Conservation (phyloP, 2,113 vertebrate genomes). For the Aramus guarauna region DNA sequence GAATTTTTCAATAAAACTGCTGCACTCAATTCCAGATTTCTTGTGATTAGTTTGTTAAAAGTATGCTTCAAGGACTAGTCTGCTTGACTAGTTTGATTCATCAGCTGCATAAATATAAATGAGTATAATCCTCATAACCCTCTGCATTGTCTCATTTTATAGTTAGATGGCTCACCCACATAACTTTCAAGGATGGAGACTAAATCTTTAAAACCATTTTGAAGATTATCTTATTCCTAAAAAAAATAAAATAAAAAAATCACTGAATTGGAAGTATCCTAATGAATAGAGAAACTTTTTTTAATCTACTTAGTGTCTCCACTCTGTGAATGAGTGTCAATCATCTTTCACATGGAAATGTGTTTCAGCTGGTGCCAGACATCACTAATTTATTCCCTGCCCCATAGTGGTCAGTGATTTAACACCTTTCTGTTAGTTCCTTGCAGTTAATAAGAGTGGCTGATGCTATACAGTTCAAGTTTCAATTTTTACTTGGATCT, state of each 20-base stretch:
- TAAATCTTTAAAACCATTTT: background rate
- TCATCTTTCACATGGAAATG: background rate
- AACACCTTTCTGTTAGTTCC: background rate
- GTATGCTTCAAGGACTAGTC: background rate
- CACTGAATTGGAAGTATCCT: background rate
- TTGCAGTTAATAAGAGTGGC: background rate
- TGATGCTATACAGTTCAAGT: background rate
- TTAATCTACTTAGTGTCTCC: background rate
- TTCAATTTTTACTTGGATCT: background rate
- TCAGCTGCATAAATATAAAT: background rate
- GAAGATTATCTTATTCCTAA: background rate
- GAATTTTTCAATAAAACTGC: conserved; percentile 94
- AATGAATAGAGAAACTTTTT: background rate
- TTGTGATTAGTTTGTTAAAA: conserved; percentile 21
- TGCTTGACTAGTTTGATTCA: background rate
- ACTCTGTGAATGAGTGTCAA: background rate
- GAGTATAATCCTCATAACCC: background rate
- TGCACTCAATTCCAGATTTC: conserved; percentile 71
- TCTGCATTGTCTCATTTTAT: background rate
- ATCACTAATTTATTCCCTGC: background rate
- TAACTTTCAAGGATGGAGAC: background rate
- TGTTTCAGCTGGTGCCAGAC: background rate
- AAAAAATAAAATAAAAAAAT: background rate
- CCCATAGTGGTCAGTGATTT: background rate
- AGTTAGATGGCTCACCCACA: background rate